Percentiles rank a stretch among this genome's conserved stretches.
Conservation (phyloP, 2,113 vertebrate species). For the Potamarius usumacintae region DNA sequence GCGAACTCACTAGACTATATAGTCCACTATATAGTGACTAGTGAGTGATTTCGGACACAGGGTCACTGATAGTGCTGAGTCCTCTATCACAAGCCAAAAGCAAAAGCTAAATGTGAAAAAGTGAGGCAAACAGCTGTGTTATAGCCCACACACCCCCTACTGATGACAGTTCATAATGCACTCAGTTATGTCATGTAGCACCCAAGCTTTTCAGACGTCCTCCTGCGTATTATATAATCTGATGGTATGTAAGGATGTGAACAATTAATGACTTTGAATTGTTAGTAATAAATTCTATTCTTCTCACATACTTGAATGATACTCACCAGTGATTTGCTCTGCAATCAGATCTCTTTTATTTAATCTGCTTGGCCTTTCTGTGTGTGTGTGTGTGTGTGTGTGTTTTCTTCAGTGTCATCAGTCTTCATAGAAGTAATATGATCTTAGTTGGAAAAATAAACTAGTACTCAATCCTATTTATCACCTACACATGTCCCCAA, state of each 20-base stretch:
- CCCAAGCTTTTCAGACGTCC: background rate
- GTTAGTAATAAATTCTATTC: background rate
- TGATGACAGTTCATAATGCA: slow-evolving; percentile 18
- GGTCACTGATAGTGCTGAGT: background rate
- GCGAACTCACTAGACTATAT: too few species aligned
- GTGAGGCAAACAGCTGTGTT: background rate
- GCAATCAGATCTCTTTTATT: background rate
- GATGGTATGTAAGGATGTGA: background rate
- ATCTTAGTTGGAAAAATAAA: slow-evolving; percentile 21
- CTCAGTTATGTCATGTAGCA: background rate
- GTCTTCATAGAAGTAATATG: slow-evolving; percentile 14
- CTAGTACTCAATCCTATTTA: slow-evolving; percentile 1
- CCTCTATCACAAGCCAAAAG: background rate
- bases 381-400: slow-evolving; percentile 4
- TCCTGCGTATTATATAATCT: background rate
- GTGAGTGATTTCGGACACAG: too few species aligned
- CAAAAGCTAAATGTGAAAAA: background rate
- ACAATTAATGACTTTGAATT: background rate
- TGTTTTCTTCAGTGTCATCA: slow-evolving; percentile 1
- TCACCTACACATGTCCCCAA: background rate
- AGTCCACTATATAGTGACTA: too few species aligned
- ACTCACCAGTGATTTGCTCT: background rate
- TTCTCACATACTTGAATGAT: background rate
- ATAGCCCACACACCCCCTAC: slow-evolving; percentile 5
- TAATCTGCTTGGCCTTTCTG: background rate